Conservation (phyloP, 2,888 invertebrate genomes). For the Chaetogeoica ovagalla region DNA sequence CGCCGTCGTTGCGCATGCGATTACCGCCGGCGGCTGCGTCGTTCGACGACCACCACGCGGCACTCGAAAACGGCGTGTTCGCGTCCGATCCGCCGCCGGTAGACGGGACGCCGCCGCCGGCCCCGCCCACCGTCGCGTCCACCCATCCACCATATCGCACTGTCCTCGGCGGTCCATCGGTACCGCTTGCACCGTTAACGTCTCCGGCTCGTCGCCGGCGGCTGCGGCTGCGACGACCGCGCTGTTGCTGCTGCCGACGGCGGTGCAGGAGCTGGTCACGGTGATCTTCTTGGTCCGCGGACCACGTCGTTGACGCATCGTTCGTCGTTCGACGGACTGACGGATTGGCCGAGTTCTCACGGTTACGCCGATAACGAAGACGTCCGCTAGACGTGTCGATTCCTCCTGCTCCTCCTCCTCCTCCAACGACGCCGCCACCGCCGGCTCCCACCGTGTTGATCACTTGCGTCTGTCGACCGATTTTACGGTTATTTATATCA, state of each 20-base stretch:
- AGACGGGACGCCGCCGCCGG: conserved; percentile 21
- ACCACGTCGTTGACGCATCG: background rate
- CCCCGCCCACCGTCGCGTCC: conserved; percentile 68
- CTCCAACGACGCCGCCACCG: background rate
- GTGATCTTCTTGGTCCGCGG: background rate
- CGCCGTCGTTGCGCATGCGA: background rate
- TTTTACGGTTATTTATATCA: too few species aligned
- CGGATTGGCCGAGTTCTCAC: background rate
- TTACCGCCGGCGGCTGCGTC: background rate
- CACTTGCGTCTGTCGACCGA: conserved; percentile 26
- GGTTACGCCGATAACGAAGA: conserved; percentile 29
- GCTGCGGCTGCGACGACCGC: conserved; percentile 13
- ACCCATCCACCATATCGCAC: conserved; percentile 72
- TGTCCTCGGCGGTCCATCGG: background rate
- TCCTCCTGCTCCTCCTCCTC: background rate
- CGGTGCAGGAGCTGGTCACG: too few species aligned
- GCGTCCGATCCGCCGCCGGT: background rate
- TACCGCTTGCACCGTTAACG: background rate
- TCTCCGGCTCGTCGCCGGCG: conserved; percentile 24
- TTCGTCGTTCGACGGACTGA: background rate
- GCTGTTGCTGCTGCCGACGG: background rate
- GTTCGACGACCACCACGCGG: conserved; percentile 26
- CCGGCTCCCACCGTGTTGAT: conserved; percentile 21
- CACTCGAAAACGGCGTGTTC: background rate
- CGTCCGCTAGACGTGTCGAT: background rate